Evolutionary conservation across 2,888 invertebrate genomes (phyloP).

Genomic region (Meliscaeva auricollis): DNA sequence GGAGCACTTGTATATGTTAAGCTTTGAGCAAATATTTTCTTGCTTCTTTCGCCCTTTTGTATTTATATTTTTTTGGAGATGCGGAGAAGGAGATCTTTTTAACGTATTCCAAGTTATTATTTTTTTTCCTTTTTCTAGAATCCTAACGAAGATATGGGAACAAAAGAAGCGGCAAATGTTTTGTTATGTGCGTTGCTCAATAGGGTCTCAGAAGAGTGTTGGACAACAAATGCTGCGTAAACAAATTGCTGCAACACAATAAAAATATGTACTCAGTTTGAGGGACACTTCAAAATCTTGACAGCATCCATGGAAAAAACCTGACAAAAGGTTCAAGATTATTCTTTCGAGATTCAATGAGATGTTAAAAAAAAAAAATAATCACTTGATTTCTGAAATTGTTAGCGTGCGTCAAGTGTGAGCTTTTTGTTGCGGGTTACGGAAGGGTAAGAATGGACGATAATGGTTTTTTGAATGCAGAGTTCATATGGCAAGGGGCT

Average conservation of each 20-base stretch:
- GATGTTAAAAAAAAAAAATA: not conserved
- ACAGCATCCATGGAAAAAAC: conserved; percentile 8
- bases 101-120: conserved; percentile 27
- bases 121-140: conserved; percentile 12
- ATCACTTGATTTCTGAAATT: conserved; percentile 48
- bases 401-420: conserved; percentile 25
- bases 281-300: conserved; percentile 15
- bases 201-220: conserved; percentile 55
- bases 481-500: no score
- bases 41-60: conserved; percentile 38
- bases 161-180: conserved; percentile 67
- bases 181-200: conserved; percentile 59
- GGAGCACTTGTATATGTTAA: conserved; percentile 58
- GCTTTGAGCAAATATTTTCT: conserved; percentile 69
- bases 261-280: not conserved
- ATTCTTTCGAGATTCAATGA: conserved; percentile 45
- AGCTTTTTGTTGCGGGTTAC: no score
- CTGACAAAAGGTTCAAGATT: conserved; percentile 26
- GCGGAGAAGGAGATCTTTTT: conserved; percentile 13
- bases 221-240: conserved; percentile 72
- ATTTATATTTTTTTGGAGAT: conserved; percentile 11
- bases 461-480: no score
- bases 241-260: conserved; percentile 59
- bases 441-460: no score
- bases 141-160: not conserved